phyloP scores from a whole-genome alignment of 1,140 invertebrate species.

The Rhizoglyphus robini region DNA sequence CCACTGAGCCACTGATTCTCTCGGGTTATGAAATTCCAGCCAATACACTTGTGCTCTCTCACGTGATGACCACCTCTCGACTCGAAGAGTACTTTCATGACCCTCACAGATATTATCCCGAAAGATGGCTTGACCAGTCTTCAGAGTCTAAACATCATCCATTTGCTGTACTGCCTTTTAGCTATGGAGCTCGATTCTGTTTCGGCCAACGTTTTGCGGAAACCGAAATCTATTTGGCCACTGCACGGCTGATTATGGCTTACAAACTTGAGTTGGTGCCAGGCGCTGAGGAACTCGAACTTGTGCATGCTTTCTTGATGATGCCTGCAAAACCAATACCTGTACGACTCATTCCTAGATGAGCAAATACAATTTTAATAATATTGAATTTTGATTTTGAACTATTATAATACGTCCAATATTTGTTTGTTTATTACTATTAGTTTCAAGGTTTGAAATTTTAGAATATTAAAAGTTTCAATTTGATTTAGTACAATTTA shows the following conservation, averaged over 20 bases:
- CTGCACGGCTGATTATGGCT: constrained; percentile 49
- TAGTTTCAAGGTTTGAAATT: too few relatives aligned
- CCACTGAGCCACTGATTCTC: constrained; percentile 57
- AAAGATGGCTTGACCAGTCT: constrained; percentile 52
- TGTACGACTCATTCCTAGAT: constrained; percentile 19
- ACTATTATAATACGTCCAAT: too few relatives aligned
- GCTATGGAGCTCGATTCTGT: constrained; percentile 51
- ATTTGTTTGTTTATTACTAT: too few relatives aligned
- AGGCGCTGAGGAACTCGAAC: constrained; percentile 6
- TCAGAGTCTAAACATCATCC: constrained; percentile 36
- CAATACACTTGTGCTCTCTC: constrained; percentile 66
- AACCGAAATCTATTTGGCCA: constrained; percentile 53
- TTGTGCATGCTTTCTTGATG: constrained; percentile 25
- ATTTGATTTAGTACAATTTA: too few relatives aligned
- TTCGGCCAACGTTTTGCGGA: constrained; percentile 46
- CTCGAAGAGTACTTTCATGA: constrained; percentile 61
- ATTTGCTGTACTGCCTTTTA: constrained; percentile 68
- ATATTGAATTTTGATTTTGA: too few relatives aligned
- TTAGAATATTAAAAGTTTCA: too few relatives aligned
- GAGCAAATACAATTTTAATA: too few relatives aligned
- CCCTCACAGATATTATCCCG: constrained; percentile 57
- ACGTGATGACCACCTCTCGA: constrained; percentile 65
- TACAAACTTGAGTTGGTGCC: constrained; percentile 19
- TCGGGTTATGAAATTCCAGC: constrained; percentile 57
- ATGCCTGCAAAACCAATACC: constrained; percentile 25